Evolutionary conservation across 92 coral and sea anemone species (phyloP), one percentile per base, ranked within the genome.

Genomic region (Scolanthus callimorphus): DNA sequence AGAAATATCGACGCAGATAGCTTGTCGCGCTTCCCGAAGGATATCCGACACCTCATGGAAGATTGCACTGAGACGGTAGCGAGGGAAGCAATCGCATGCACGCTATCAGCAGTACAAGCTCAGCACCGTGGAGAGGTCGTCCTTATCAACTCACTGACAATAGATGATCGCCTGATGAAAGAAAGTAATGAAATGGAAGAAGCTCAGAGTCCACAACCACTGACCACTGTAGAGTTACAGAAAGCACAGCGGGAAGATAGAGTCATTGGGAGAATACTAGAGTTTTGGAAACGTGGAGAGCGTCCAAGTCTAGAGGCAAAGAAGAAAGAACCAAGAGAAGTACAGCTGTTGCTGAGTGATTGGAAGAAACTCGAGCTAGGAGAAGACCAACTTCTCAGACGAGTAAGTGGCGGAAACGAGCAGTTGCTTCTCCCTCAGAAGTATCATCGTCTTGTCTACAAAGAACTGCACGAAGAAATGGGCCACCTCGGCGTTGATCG

Each of bases 381-480:
- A 28, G 71, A 65, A 39, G 81, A 80, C 29, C 41, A 70, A 28
- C 59, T 80, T 27, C 56, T 80, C 37, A 27, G 73, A n/a, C 72
- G 67, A 19, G 60, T 63, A 64, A 62, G 85, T 50, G 76, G 90
- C 49, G 23, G 59, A 24, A 27, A 77, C 20, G 27, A 55, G 20
- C 73, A 77, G 51, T 34, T 71, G 30, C 76, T 70, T 29, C 75
- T 77, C 17, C 90, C 79, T 19, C 41, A 20, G 31, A 34, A 31
- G 52, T 76, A 67, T 29, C 70, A 69, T 24, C 52, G 43, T 20
- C 59, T 43, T 44, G 80, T 68, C 25, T 55, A 51, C 64, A 61
- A 26, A 57, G 83, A 82, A 37, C 65, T 82, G 9, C 89, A 75
- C 45, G 60, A 82, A 64, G 82, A 81, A 54, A 75, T 78, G 79